Evolutionary conservation across 2,113 vertebrate genomes (phyloP), one percentile per base, ranked within the genome.

Genomic region (Sakesphorus luctuosus): DNA sequence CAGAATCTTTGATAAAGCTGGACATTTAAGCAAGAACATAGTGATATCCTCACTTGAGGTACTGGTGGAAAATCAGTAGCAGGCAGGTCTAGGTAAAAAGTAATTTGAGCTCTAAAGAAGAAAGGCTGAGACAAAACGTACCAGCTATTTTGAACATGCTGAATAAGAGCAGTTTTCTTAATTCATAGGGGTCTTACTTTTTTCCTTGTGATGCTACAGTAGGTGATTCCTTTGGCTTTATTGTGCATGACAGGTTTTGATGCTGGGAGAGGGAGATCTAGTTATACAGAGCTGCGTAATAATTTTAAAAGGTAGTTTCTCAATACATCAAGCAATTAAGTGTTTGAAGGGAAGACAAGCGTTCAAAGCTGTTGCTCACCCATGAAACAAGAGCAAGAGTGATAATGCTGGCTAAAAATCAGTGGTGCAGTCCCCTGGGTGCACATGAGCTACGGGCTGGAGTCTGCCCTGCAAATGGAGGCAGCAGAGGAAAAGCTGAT

Each of bases 241-340:
- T 88, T 75, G 71, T 87, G 75, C 50, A 9, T 67, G 84, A 83
- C 0, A 0, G 43, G 29, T 47, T 92, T 72, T 77, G 58, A 44
- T 43, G 38, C 62, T 71, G 63, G 56, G 85, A 84, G 80, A 50
- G 50, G 38, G 18, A 69, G 47, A 66, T 44, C n/a, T 43, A n/a
- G 53, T 47, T 80, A 68, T 73, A 82, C 26, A 38, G 49, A 81
- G 43, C 79, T 47, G 56, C 0, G 0, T 40, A 46, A n/a, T 81
- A 75, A 59, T 90, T 80, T 67, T 80, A 66, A 84, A 58, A 89
- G 50, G 72, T 80, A 78, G 44, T 72, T 88, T 74, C 93, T 94
- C 72, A 92, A 67, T 92, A 46, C 61, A 81, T 96, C 76, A 87
- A 88, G 43, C 90, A 79, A 44, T 92, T 93, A 90, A 61, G 38